Evolutionary conservation across 2,888 invertebrate species (phyloP), one percentile per base, ranked within the genome.

Genomic region (Eupithecia exiguata): DNA sequence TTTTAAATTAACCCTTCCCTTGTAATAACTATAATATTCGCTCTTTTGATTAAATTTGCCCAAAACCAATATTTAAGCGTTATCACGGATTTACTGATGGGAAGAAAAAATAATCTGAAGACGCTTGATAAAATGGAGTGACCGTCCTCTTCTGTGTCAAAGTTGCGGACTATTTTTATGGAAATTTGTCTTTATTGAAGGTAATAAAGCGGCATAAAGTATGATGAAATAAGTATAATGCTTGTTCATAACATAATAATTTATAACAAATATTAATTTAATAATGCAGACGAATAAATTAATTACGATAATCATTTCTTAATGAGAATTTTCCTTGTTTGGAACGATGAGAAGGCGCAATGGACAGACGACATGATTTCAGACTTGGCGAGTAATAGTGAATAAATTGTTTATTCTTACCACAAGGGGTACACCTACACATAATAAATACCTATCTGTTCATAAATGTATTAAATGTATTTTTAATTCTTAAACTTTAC

Each of bases 21-120:
- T 74, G 85, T 92, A 93, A 94, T 93, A 83, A 93, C 92, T 90
- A 89, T 93, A 87, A 93, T 93, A 89, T 84, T 82, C 82, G 74
- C 74, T 82, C 85, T 91, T 92, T 92, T 92, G 93, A 94, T 94
- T 93, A 93, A 94, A 92, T 88, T 90, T 85, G 81, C 79, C 85
- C 89, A 93, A 94, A 94, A 92, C 92, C 92, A 94, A 94, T 93
- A 93, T 91, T 94, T 94, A 94, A 86, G 86, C 81, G 87, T 90
- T 91, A 92, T 92, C 91, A 90, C 88, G 83, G 79, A 81, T 84
- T 88, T 89, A 87, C 88, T 81, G 84, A 74, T 68, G 30, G 58
- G 74, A 68, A 62, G 78, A 77, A 84, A 79, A 84, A 84, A 88
- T 87, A 86, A 87, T 88, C 65, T 38, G 30, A 75, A 75, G 78